These are phyloP conservation scores for Galleria mellonella DNA, from an alignment of 1,140 invertebrate species.

Conservation along the genomic window DNA sequence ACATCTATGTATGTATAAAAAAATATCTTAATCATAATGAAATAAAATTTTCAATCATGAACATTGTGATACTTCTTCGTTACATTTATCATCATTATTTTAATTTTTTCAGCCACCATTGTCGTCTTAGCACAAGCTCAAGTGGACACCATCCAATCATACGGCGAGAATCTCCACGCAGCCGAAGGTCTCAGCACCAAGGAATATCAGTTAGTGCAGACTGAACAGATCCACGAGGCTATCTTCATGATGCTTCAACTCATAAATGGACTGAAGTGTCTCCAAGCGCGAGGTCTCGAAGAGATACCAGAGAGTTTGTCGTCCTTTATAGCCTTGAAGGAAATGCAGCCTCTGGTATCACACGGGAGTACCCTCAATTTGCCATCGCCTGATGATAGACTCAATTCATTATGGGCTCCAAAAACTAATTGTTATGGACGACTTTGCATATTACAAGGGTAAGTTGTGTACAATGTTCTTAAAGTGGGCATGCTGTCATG, in stretches of 20 bases:
- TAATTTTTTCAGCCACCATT: constrained; percentile 79
- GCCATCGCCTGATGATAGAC: constrained; percentile 56
- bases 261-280: constrained; percentile 85
- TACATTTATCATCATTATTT: no score
- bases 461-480: constrained; percentile 23
- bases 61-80: no score
- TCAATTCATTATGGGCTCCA: constrained; percentile 63
- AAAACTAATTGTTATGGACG: constrained; percentile 75
- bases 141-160: constrained; percentile 81
- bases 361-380: constrained; percentile 69
- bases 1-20: no score
- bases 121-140: constrained; percentile 82
- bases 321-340: constrained; percentile 78
- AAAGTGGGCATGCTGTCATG: neutral
- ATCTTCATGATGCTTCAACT: constrained; percentile 86
- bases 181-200: constrained; percentile 67
- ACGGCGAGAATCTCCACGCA: constrained; percentile 75
- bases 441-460: constrained; percentile 85
- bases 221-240: constrained; percentile 65
- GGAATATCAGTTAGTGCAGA: constrained; percentile 57
- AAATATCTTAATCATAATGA: no score
- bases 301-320: constrained; percentile 81
- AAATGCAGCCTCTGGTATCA: constrained; percentile 38
- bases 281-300: constrained; percentile 89
- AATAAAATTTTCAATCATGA: no score